Percentiles rank a stretch among this genome's conserved stretches.
phyloP scores from a whole-genome alignment of 2,888 invertebrate species.

The Hypolimnas misippus region DNA sequence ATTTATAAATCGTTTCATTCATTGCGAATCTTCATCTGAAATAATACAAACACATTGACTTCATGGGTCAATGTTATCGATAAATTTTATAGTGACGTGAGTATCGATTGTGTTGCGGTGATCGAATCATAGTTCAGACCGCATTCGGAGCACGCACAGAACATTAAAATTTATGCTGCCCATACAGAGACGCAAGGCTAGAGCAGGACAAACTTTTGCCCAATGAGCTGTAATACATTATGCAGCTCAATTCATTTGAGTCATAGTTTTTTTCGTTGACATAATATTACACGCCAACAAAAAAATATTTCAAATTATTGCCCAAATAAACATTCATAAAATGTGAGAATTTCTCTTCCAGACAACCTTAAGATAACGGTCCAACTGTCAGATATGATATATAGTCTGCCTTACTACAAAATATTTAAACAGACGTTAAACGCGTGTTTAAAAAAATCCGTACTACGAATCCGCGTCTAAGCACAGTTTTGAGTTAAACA shows the following conservation, averaged over 20 bases:
- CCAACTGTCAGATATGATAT: too few species aligned
- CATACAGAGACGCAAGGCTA: slow-evolving; percentile 53
- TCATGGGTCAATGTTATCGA: slow-evolving; percentile 35
- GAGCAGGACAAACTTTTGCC: slow-evolving; percentile 35
- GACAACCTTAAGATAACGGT: neutral
- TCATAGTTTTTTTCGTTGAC: slow-evolving; percentile 3
- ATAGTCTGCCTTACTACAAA: too few species aligned
- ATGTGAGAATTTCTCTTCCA: neutral
- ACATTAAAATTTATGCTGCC: slow-evolving; percentile 50
- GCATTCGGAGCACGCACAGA: slow-evolving; percentile 50
- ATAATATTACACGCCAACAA: too few species aligned
- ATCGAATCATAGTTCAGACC: slow-evolving; percentile 24
- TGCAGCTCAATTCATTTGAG: neutral
- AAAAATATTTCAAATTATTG: too few species aligned
- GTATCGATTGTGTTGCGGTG: slow-evolving; percentile 12
- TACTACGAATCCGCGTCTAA: too few species aligned
- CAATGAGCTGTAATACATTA: slow-evolving; percentile 27
- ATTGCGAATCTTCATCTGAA: neutral
- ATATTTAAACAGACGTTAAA: too few species aligned
- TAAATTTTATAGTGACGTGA: slow-evolving; percentile 31
- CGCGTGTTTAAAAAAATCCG: too few species aligned
- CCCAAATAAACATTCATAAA: neutral
- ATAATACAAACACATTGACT: slow-evolving; percentile 8
- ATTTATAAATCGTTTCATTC: too few species aligned
- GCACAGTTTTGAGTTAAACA: too few species aligned